Percentiles rank a stretch among this genome's conserved stretches.
Conservation (phyloP, 1,140 invertebrate genomes). For the Chironomus tepperi region DNA sequence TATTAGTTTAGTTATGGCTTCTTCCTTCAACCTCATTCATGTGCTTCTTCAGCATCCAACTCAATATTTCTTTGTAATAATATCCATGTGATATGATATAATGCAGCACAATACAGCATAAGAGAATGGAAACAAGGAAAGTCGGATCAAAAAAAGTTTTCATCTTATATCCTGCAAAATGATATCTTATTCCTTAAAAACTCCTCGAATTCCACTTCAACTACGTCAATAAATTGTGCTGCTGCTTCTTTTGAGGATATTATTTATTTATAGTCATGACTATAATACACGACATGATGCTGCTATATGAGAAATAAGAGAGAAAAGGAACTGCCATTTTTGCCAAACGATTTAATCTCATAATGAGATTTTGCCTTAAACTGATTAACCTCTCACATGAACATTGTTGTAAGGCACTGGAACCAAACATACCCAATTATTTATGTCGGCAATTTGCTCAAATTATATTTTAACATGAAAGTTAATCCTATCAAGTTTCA, state of each 20-base stretch:
- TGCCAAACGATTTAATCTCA: neutral
- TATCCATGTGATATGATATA: neutral
- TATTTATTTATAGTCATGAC: neutral
- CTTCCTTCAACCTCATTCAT: neutral
- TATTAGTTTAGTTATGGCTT: slow-evolving; percentile 6
- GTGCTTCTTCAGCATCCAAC: neutral
- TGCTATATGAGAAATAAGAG: neutral
- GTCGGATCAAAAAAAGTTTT: neutral
- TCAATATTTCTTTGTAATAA: neutral
- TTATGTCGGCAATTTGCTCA: neutral
- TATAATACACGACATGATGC: neutral
- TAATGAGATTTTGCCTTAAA: neutral
- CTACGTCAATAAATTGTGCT: neutral
- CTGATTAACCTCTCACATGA: neutral
- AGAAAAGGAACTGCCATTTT: neutral
- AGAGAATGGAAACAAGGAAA: neutral
- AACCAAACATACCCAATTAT: neutral
- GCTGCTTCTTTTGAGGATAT: neutral
- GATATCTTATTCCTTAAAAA: neutral
- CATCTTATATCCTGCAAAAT: neutral
- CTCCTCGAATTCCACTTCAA: neutral
- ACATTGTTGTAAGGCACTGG: neutral
- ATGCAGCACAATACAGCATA: neutral
- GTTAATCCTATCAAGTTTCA: neutral
- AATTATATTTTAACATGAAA: slow-evolving; percentile 5